These are phyloP conservation scores for Varanus komodoensis DNA, from an alignment of 2,113 vertebrate species.

Conservation along the genomic window DNA sequence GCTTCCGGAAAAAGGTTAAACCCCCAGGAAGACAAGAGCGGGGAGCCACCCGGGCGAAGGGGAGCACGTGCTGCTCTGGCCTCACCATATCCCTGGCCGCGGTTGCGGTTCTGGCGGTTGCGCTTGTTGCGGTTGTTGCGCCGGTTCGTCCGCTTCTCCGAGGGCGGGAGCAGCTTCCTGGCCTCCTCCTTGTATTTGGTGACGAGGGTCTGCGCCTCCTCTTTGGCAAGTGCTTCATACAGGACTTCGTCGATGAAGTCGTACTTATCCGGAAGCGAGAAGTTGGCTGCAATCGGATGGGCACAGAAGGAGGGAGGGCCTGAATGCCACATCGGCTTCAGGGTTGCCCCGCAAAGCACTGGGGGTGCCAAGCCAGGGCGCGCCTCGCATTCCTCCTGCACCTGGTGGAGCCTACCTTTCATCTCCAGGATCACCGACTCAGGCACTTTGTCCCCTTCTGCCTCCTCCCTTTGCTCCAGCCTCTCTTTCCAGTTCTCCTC, in stretches of 20 bases:
- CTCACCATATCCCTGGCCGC: slow-evolving; percentile 70
- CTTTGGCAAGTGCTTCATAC: slow-evolving; percentile 82
- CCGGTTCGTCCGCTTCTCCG: slow-evolving; percentile 80
- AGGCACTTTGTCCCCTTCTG: slow-evolving; percentile 81
- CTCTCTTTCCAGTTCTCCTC: slow-evolving; percentile 86
- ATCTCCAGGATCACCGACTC: slow-evolving; percentile 88
- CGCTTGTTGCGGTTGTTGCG: slow-evolving; percentile 73
- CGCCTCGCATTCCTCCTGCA: background rate
- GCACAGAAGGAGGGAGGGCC: slow-evolving; percentile 14
- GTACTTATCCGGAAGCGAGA: slow-evolving; percentile 84
- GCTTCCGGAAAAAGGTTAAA: background rate
- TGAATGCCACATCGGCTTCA: background rate
- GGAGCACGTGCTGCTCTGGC: background rate
- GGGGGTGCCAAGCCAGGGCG: too few species aligned
- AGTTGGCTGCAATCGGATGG: slow-evolving; percentile 80
- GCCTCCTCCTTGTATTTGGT: slow-evolving; percentile 84
- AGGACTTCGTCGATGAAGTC: slow-evolving; percentile 85
- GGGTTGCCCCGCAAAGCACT: too few species aligned
- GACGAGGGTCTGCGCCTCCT: slow-evolving; percentile 82
- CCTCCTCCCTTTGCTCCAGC: slow-evolving; percentile 74
- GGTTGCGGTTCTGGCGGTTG: slow-evolving; percentile 72
- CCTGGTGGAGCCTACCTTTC: slow-evolving; percentile 80
- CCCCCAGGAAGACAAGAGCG: background rate
- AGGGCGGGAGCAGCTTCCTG: slow-evolving; percentile 81
- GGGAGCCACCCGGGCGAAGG: background rate